Evolutionary conservation across 1,140 invertebrate genomes (phyloP).

Genomic region (Coboldia fuscipes): DNA sequence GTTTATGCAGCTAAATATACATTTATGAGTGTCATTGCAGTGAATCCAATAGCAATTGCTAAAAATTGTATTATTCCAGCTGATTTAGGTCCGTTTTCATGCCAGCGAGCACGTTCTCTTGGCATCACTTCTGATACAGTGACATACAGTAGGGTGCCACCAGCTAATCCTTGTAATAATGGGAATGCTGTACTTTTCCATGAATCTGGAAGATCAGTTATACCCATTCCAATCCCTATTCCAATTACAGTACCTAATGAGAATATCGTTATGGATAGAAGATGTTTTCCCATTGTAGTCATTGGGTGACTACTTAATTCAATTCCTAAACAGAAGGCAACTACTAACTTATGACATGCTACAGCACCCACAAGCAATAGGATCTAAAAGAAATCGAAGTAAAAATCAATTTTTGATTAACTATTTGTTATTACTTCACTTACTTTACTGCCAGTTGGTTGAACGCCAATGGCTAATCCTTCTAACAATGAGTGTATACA

Average conservation of each 20-base stretch:
- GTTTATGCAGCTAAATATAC: slow-evolving; percentile 22
- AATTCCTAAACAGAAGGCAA: slow-evolving; percentile 54
- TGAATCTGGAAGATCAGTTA: slow-evolving; percentile 22
- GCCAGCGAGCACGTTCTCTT: slow-evolving; percentile 46
- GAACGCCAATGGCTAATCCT: slow-evolving; percentile 62
- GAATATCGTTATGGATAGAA: slow-evolving; percentile 37
- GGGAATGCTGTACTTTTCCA: slow-evolving; percentile 27
- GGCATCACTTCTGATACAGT: slow-evolving; percentile 82
- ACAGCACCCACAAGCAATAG: slow-evolving; percentile 45
- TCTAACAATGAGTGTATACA: slow-evolving; percentile 60
- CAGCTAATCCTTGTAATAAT: slow-evolving; percentile 52
- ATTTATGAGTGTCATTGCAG: slow-evolving; percentile 30
- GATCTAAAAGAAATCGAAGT: slow-evolving; percentile 24
- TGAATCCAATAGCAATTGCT: slow-evolving; percentile 31
- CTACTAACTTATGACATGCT: slow-evolving; percentile 53
- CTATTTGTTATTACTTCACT: slow-evolving; percentile 9
- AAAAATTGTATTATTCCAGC: slow-evolving; percentile 37
- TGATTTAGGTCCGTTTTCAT: slow-evolving; percentile 22
- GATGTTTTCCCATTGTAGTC: slow-evolving; percentile 23
- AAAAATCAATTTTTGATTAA: slow-evolving; percentile 5
- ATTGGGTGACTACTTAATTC: slow-evolving; percentile 32
- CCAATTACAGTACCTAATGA: slow-evolving; percentile 40
- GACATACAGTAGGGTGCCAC: slow-evolving; percentile 79
- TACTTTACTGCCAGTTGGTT: slow-evolving; percentile 36
- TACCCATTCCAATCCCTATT: slow-evolving; percentile 36